Evolutionary conservation across 2,797 vertebrate genomes (phyloP).

Genomic region (Ciconia nigra): DNA sequence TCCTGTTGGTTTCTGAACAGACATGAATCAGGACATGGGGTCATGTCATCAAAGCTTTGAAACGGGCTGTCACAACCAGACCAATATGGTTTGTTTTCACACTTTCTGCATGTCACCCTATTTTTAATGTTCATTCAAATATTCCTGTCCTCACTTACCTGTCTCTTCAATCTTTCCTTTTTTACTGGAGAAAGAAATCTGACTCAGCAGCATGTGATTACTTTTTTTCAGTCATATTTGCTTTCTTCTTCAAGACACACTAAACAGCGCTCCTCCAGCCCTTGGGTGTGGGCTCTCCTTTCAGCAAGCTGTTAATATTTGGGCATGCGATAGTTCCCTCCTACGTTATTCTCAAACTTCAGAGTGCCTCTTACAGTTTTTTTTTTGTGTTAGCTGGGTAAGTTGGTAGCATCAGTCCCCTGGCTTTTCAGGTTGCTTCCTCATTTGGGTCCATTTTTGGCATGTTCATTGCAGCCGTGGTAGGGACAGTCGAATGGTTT

Average conservation of each 20-base stretch:
- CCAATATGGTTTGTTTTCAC: not conserved
- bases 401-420: not conserved
- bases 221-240: not conserved
- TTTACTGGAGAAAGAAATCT: not conserved
- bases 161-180: not conserved
- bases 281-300: not conserved
- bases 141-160: not conserved
- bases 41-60: not conserved
- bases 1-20: not conserved
- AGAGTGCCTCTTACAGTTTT: not conserved
- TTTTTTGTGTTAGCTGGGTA: not conserved
- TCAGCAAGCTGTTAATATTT: not conserved
- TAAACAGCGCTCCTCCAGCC: not conserved
- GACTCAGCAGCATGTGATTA: not conserved
- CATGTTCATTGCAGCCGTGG: rapidly evolving
- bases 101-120: not conserved
- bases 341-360: not conserved
- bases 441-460: not conserved
- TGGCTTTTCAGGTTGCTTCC: not conserved
- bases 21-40: not conserved
- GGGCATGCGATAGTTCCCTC: not conserved
- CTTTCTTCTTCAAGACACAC: not conserved
- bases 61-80: not conserved
- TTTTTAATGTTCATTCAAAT: not conserved
- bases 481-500: not conserved